Conservation (phyloP, 2,888 invertebrate genomes). For the Lasioglossum marginatum region DNA sequence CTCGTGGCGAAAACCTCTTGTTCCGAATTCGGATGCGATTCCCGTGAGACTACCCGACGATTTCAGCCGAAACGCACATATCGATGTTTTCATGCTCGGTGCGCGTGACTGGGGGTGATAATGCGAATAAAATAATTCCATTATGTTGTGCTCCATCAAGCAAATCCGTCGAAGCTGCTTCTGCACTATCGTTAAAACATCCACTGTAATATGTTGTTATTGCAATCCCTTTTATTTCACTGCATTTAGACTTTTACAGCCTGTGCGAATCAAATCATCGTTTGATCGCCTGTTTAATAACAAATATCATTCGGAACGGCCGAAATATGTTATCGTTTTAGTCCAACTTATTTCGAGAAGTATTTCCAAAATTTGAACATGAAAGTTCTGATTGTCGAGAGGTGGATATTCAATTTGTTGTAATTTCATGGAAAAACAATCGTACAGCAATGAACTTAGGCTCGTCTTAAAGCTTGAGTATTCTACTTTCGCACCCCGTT, state of each 20-base stretch:
- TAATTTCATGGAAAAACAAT: background rate
- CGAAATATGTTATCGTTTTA: background rate
- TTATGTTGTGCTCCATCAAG: background rate
- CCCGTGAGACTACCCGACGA: conserved; percentile 19
- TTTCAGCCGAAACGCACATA: background rate
- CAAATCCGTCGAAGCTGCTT: background rate
- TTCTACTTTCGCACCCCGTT: too few relatives aligned
- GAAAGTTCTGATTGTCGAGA: too few relatives aligned
- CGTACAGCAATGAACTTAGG: too few relatives aligned
- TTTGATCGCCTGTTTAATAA: too few relatives aligned
- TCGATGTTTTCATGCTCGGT: background rate
- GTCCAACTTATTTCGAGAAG: too few relatives aligned
- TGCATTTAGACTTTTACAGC: too few relatives aligned
- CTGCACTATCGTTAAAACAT: background rate
- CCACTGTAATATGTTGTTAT: background rate
- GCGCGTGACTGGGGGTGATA: background rate
- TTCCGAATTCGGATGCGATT: conserved; percentile 13
- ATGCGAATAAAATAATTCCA: conserved; percentile 21
- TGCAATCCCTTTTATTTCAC: background rate
- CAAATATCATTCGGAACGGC: too few relatives aligned
- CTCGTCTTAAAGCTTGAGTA: too few relatives aligned
- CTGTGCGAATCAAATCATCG: too few relatives aligned
- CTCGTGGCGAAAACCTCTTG: conserved; percentile 12
- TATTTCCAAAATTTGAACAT: too few relatives aligned
- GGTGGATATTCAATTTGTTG: background rate